Evolutionary conservation across 2,113 vertebrate species (phyloP), one percentile per base, ranked within the genome.

Genomic region (Chlorodrepanis virens): DNA sequence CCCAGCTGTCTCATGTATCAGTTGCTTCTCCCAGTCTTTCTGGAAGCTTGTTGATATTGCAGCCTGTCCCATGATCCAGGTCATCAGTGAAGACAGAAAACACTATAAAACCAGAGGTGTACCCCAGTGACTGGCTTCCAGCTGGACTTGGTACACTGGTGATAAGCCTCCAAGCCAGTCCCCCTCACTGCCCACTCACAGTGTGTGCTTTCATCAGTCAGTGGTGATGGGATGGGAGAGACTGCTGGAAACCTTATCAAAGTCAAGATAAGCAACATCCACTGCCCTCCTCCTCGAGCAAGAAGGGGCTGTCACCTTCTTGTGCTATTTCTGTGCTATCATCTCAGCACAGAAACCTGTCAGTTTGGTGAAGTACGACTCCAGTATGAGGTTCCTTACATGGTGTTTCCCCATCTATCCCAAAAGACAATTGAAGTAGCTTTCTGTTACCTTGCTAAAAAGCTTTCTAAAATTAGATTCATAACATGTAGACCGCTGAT

Each of bases 401-500:
- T 3, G 1, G 7, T 76, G 29, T 82, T 91, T 61, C 39, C 33
- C n/a, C 15, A 10, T 18, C 31, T 84, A 2, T 44, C 35, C 53
- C 47, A 74, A 40, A 82, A 59, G 40, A 45, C 28, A 4, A n/a
- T 59, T 27, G 24, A 78, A 61, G 33, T 19, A n/a, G 14, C 40
- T 86, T 90, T 59, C 75, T 75, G 42, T 35, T 84, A 75, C 40
- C 20, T 59, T 67, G 39, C 14, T 89, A 57, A 87, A 93, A 83
- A 33, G 10, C 56, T 76, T 77, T 61, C 63, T 67, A 87, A 95
- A 96, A 87, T 61, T 44, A 76, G 49, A 59, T 83, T 86, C 7
- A 4, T 71, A 91, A 65, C 25, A 50, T 53, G 37, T 35, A 85
- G 78, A 53, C 21, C 7, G 9, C 39, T 61, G 42, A 76, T 28